Evolutionary conservation across 2,113 vertebrate genomes (phyloP).

Genomic region (Microcebus tavaratra): DNA sequence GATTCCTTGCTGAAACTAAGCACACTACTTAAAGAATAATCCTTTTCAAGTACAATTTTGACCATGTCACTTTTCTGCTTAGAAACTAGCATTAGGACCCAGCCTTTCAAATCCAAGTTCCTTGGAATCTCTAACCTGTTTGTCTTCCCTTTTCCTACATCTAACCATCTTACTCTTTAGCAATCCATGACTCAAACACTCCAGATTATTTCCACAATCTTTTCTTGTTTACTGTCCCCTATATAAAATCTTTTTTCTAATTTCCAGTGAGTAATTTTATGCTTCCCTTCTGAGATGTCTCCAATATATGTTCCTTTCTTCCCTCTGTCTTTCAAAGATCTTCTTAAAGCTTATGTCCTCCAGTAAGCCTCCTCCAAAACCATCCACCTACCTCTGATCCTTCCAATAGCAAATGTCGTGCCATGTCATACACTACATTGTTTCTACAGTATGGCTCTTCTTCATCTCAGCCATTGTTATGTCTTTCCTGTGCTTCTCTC

Average conservation of each 20-base stretch:
- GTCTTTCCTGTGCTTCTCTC: not conserved
- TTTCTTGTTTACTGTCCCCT: not conserved
- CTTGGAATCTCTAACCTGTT: not conserved
- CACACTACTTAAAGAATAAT: not conserved
- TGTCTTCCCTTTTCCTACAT: not conserved
- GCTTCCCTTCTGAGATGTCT: not conserved
- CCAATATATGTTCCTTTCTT: conserved; percentile 1
- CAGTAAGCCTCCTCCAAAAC: not conserved
- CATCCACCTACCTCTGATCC: not conserved
- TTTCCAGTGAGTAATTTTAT: not conserved
- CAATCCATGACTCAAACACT: not conserved
- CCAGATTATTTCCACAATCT: not conserved
- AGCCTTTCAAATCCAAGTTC: not conserved
- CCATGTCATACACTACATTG: no score
- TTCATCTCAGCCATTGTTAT: not conserved
- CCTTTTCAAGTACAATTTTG: not conserved
- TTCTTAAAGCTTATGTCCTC: not conserved
- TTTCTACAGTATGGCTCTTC: not conserved
- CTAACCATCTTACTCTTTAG: not conserved
- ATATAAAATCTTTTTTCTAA: not conserved
- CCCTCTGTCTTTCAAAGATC: not conserved
- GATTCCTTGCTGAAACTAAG: not conserved
- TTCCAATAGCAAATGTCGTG: not conserved
- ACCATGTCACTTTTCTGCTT: not conserved
- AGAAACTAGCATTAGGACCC: not conserved